Evolutionary conservation across 1,140 invertebrate species (phyloP), one percentile per base, ranked within the genome.

Genomic region (Cheumatopsyche charites): DNA sequence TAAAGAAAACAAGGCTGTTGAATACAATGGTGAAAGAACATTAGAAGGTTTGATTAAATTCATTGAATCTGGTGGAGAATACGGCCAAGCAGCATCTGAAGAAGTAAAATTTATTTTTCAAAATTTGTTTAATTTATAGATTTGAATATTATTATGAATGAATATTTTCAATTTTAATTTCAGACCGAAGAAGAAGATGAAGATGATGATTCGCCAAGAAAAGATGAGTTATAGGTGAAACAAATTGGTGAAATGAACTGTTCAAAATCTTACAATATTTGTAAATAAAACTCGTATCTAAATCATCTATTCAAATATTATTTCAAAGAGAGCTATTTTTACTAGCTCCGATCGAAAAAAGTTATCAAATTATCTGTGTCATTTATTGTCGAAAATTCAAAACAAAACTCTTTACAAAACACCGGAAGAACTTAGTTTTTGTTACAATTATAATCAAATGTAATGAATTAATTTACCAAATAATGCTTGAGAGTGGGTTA

Each of bases 11-110:
- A 90, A 96, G 85, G 94, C 95, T 76, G 87, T 99, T 75, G 94
- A 98, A 79, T 99, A 95, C 87, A 94, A 92, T 79, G 96, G 96
- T 66, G 95, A 97, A 79, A 90, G 98, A 82, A 99, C 96, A 75
- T 86, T 99, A 75, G 96, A 97, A 79, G 97, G 89, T 71, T 88
- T 99, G 76, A 87, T 88, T 62, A 94, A 98, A 84, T 99, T 99
- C 87, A 82, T 99, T 52, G 94, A 98, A 80, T 88, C 87, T 45
- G 89, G 88, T 78, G 92, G 91, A 70, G 87, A 87, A 58, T 88
- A 87, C 72, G 90, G 88, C 4, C 84, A 89, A 81, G 87, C 88
- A 43, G 84, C 86, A 70, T 86, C 86, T 23, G 83, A 87, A 69
- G 88, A 90, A 84, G 90, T 91, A 78, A 82, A 79, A 79, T 43